Evolutionary conservation across 2,888 invertebrate genomes (phyloP).

Genomic region (Lycocerus yunnanus): DNA sequence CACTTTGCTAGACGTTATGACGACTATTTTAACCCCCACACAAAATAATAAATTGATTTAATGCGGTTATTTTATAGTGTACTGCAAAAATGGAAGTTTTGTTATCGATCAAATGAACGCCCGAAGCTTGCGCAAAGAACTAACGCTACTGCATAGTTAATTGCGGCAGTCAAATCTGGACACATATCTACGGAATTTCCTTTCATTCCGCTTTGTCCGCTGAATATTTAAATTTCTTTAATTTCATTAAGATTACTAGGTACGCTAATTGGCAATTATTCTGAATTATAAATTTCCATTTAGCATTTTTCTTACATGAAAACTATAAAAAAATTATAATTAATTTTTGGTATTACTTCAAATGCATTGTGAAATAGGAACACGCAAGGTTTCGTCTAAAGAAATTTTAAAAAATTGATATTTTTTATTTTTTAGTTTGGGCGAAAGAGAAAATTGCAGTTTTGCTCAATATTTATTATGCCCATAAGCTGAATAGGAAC

Average conservation of each 20-base stretch:
- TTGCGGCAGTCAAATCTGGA: background rate
- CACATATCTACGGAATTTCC: background rate
- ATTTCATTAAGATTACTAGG: background rate
- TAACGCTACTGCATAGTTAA: background rate
- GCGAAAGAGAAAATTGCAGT: too few relatives aligned
- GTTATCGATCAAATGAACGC: slow-evolving; percentile 16
- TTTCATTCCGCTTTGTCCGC: background rate
- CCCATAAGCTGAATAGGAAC: too few relatives aligned
- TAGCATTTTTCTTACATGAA: too few relatives aligned
- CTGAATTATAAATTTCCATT: background rate
- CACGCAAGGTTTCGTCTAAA: too few relatives aligned
- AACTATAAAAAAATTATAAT: background rate
- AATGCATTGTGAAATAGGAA: too few relatives aligned
- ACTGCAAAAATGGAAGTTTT: slow-evolving; percentile 26
- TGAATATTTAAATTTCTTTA: background rate
- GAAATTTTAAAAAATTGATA: too few relatives aligned
- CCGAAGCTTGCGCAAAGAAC: slow-evolving; percentile 21
- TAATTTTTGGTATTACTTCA: too few relatives aligned
- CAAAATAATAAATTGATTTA: slow-evolving; percentile 32
- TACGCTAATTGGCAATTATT: background rate
- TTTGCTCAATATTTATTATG: too few relatives aligned
- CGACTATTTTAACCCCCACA: slow-evolving; percentile 36
- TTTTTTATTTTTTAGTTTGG: too few relatives aligned
- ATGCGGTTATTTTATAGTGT: slow-evolving; percentile 32
- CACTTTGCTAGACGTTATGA: slow-evolving; percentile 60